These are phyloP conservation scores for honey bee (Apis mellifera) DNA, from an alignment of 1,140 invertebrate genomes.

Conservation along the genomic window Amel_HAv3.1 CM009934.2:7559001-7559500, in stretches of 20 bases:
- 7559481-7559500: background rate
- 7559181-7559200: background rate
- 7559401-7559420: constrained; percentile 12
- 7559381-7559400: constrained; percentile 19
- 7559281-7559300: constrained; percentile 12
- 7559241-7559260: background rate
- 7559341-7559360: constrained; percentile 2
- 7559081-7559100: constrained; percentile 12
- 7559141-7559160: constrained; percentile 13
- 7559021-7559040: background rate
- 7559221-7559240: background rate
- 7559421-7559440: constrained; percentile 21
- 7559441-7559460: constrained; percentile 37
- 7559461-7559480: constrained; percentile 46
- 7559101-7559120: background rate
- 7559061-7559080: background rate
- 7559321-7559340: background rate
- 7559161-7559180: constrained; percentile 12
- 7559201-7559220: constrained; percentile 23
- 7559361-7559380: constrained; percentile 35
- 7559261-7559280: background rate
- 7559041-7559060: background rate
- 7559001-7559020: background rate
- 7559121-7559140: background rate
- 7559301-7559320: constrained; percentile 24